Evolutionary conservation across 37 sponge, comb jelly and placozoan genomes (phyloP).

Genomic region (Cliona cf. orientalis): DNA sequence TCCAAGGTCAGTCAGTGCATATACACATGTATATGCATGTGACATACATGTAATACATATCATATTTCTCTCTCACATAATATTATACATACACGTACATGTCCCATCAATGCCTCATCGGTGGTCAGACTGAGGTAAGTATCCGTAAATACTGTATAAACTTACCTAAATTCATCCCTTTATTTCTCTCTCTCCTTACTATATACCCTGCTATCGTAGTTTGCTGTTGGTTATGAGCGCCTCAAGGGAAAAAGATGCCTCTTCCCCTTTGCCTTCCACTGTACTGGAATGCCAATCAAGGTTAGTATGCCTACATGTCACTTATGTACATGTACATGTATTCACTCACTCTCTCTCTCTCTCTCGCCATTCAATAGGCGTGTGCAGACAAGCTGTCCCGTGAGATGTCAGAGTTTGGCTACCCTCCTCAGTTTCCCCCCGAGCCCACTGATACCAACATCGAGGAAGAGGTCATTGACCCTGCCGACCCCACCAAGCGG

Average conservation of each 20-base stretch:
- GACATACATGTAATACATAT: too few relatives aligned
- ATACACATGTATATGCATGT: too few relatives aligned
- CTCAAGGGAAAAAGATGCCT: conserved; percentile 96
- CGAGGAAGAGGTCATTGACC: conserved; percentile 33
- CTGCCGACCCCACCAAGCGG: conserved; percentile 51
- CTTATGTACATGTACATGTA: background rate
- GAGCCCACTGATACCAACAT: conserved; percentile 25
- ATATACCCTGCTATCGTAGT: too few relatives aligned
- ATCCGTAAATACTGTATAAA: background rate
- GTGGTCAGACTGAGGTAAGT: conserved; percentile 43
- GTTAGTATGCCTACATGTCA: conserved; percentile 15
- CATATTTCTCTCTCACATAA: too few relatives aligned
- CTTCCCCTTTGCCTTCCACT: conserved; percentile 99
- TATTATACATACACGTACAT: too few relatives aligned
- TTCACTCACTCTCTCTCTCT: background rate
- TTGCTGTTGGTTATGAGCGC: conserved; percentile 95
- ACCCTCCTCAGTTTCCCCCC: conserved; percentile 88
- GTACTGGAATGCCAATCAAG: conserved; percentile 99
- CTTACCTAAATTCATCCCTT: background rate
- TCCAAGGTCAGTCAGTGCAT: conserved; percentile 86
- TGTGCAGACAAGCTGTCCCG: conserved; percentile 94
- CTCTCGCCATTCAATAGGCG: conserved; percentile 63
- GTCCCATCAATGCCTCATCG: too few relatives aligned
- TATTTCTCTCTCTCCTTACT: conserved; percentile 6
- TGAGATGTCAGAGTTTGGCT: conserved; percentile 94